Conservation (phyloP, 2,888 invertebrate species). For the Podotricha telesiphe region DNA sequence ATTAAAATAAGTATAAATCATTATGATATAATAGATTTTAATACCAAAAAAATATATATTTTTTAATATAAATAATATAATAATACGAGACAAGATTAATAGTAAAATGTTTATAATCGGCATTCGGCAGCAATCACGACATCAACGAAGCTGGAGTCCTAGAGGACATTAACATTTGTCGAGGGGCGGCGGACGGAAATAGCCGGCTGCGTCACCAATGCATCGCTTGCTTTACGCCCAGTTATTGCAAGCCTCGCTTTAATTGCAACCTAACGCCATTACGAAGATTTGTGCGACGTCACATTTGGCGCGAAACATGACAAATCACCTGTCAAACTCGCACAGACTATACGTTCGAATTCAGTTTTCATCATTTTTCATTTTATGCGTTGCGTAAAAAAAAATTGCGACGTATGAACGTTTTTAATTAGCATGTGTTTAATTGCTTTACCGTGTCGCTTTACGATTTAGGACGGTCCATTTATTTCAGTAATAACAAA, state of each 20-base stretch:
- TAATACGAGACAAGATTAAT: conserved; percentile 16
- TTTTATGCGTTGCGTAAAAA: conserved; percentile 13
- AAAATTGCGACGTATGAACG: conserved; percentile 33
- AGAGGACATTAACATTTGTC: conserved; percentile 83
- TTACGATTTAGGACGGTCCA: conserved; percentile 54
- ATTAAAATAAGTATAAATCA: not conserved
- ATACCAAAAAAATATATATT: no score
- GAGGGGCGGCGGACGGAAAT: conserved; percentile 78
- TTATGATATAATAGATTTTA: no score
- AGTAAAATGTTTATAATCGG: conserved; percentile 38
- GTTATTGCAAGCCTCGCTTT: conserved; percentile 74
- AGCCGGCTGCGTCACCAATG: conserved; percentile 76
- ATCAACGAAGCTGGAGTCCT: conserved; percentile 63
- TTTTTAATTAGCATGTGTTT: conserved; percentile 60
- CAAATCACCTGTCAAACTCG: conserved; percentile 57
- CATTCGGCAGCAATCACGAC: conserved; percentile 49
- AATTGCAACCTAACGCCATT: conserved; percentile 73
- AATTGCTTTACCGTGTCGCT: conserved; percentile 60
- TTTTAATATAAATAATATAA: not conserved
- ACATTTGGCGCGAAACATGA: conserved; percentile 74
- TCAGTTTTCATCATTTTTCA: conserved; percentile 17
- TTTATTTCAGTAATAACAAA: conserved; percentile 67
- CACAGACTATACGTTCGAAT: conserved; percentile 29
- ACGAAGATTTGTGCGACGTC: conserved; percentile 76
- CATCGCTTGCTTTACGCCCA: conserved; percentile 75